Conservation (phyloP, 2,888 invertebrate genomes). For the Catocala nupta region DNA sequence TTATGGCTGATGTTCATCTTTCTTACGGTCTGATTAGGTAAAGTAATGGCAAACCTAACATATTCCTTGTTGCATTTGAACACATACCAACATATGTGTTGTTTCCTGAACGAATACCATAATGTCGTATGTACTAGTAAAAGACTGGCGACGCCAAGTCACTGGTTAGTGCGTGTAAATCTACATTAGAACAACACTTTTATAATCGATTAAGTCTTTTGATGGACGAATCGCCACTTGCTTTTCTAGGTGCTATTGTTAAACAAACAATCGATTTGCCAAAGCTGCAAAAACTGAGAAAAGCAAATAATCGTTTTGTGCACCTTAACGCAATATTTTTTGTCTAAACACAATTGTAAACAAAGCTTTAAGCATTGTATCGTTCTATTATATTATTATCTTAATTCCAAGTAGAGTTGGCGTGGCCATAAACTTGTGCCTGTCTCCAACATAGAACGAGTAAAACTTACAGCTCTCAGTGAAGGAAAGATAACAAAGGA, state of each 20-base stretch:
- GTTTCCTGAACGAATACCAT: too few species aligned
- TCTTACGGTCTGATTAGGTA: too few species aligned
- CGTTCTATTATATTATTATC: conserved; percentile 62
- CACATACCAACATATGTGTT: too few species aligned
- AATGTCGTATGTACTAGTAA: too few species aligned
- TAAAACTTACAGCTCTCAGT: conserved; percentile 25
- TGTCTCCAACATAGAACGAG: conserved; percentile 49
- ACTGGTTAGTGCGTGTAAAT: neutral
- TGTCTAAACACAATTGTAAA: conserved; percentile 29
- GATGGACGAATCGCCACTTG: neutral
- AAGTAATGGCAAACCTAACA: too few species aligned
- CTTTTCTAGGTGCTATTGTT: neutral
- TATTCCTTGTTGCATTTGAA: too few species aligned
- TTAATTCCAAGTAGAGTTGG: conserved; percentile 59
- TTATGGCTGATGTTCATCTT: too few species aligned
- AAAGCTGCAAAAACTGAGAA: neutral
- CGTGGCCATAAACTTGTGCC: conserved; percentile 69
- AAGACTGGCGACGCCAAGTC: too few species aligned
- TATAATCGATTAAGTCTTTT: neutral
- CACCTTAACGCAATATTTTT: conserved; percentile 1
- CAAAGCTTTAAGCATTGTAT: conserved; percentile 35
- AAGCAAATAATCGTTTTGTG: neutral
- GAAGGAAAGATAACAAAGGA: conserved; percentile 22
- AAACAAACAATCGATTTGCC: neutral
- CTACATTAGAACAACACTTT: neutral